Base-by-base conservation (phyloP, 2,888 invertebrate genomes). In the Cenopis cana region DNA sequence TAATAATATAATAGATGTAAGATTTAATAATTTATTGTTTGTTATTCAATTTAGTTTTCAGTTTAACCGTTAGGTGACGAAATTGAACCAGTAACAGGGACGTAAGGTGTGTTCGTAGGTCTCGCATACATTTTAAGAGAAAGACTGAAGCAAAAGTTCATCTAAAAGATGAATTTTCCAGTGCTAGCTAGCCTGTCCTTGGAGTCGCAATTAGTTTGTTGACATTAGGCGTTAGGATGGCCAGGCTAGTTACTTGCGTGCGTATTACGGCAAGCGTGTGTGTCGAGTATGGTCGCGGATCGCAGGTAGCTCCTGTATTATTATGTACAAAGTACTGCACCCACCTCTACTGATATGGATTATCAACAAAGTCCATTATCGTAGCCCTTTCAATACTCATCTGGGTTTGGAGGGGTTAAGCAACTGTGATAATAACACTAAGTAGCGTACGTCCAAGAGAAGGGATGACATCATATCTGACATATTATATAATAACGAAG, bases 381-480 rank as follows among this genome's bases (percentile, higher is more conserved):
- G 46, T 46, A 46, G 46, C 46, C 46, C 46, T 46, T 46, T 46
- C 46, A 46, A 46, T 46, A 46, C 46, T 46, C 46, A 1, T 14
- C 46, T n/a, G 46, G n/a, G 46, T 46, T 46, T 46, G 46, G 12
- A 46, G 46, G 46, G 46, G 46, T 46, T 46, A 93, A 93, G 91
- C 92, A 93, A 93, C 94, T 94, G 94, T 94, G 94, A 94, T 94
- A 93, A 93, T 93, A 93, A 93, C 93, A 93, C 93, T 94, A 94
- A 93, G 93, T 94, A 94, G 94, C 92, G 85, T 93, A 91, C 91
- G 93, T 93, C 93, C 94, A 90, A 84, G 90, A 89, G 93, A 93
- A 93, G 93, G 93, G 93, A 93, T 93, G 94, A 91, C 94, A 94
- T 89, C 94, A 94, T 94, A 94, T 94, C 94, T 94, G 93, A 93